Base-by-base conservation (phyloP, 2,888 invertebrate species). In the Stenodera caucasica region DNA sequence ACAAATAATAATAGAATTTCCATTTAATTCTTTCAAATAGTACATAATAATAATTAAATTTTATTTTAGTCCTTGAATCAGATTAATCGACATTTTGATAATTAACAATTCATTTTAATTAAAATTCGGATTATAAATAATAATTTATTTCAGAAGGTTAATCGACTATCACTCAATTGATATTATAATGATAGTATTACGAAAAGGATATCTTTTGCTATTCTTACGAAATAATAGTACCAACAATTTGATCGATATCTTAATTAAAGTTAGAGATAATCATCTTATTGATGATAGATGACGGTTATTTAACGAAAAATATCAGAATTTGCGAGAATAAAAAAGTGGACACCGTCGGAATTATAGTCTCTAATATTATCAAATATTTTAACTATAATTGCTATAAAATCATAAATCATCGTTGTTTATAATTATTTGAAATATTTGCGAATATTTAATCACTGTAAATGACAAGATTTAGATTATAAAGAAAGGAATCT, bases 41-140 rank as follows among this genome's bases (percentile, higher is more conserved):
- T n/a, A n/a, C n/a, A n/a, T n/a, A n/a, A n/a, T n/a, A n/a, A n/a
- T n/a, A n/a, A n/a, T n/a, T n/a, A n/a, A n/a, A n/a, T n/a, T n/a
- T n/a, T 21, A 11, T 21, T 45, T 45, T 21, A 21, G 3, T 45
- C 45, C 45, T 45, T 45, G 12, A 45, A 45, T 21, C 21, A 21
- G 45, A 21, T 21, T 45, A 45, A 45, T 45, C 21, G 21, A 21
- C 21, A 45, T 45, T 11, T 12, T 7, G 21, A 45, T 21, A 45
- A 45, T 45, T 21, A 45, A 45, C 45, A 45, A 45, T 45, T 21
- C 45, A 18, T 12, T 45, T 45, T n/a, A 21, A 45, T 45, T 45
- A 21, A 45, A 45, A 45, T 45, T 21, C 8, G 40, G 18, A 40
- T 32, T 32, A 32, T 40, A 40, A 35, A 12, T 21, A 5, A 21